These are phyloP conservation scores for Cettia cetti DNA, from an alignment of 2,113 vertebrate genomes.

Conservation along the genomic window DNA sequence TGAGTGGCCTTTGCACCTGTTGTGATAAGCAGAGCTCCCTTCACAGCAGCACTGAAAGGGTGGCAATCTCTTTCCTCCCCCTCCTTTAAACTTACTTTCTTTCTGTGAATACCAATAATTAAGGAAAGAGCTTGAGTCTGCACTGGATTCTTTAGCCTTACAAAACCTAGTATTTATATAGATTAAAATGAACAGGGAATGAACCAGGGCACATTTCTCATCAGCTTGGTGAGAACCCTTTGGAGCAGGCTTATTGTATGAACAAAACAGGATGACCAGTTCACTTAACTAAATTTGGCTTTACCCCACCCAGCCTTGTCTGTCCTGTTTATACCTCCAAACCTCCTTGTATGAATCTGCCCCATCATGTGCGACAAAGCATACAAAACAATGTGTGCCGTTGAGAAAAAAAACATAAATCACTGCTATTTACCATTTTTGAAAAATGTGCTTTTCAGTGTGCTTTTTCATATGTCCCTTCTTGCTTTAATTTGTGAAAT, in stretches of 20 bases:
- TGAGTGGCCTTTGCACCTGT: slow-evolving; percentile 74
- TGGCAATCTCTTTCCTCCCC: neutral
- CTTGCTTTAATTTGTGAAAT: neutral
- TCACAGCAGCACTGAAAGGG: slow-evolving; percentile 66
- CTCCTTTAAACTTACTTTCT: slow-evolving; percentile 43
- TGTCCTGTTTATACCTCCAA: slow-evolving; percentile 37
- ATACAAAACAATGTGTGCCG: accelerated
- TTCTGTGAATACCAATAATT: slow-evolving; percentile 71
- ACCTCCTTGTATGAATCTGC: neutral
- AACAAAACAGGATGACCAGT: neutral
- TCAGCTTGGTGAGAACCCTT: neutral
- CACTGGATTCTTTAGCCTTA: slow-evolving; percentile 40
- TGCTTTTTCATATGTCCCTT: neutral
- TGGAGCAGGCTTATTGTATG: neutral
- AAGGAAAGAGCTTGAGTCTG: slow-evolving; percentile 9
- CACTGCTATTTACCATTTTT: neutral
- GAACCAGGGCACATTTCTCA: neutral
- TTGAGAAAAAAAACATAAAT: neutral
- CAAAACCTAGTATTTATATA: neutral
- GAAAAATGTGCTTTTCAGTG: neutral
- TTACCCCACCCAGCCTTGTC: slow-evolving; percentile 33
- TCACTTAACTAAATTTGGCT: slow-evolving; percentile 20
- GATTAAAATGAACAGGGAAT: neutral
- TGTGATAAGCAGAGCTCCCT: slow-evolving; percentile 69
- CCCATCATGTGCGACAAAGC: neutral